phyloP scores from a whole-genome alignment of 2,797 vertebrate genomes.

The Pipistrellus pygmaeus region DNA sequence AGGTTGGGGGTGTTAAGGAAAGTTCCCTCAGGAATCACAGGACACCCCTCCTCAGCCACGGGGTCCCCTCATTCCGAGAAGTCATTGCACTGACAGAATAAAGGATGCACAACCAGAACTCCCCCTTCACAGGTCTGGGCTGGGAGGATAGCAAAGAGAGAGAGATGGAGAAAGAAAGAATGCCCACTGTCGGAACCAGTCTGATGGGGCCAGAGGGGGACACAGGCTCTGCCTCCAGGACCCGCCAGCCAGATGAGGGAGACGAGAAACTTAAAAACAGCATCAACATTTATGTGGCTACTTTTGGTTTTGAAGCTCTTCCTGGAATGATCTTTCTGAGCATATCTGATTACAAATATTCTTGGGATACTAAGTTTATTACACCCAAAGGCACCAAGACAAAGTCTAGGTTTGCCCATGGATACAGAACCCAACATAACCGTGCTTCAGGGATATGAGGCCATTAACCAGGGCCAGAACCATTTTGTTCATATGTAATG shows the following conservation, averaged over 20 bases:
- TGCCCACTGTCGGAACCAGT: not conserved
- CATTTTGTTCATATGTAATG: not conserved
- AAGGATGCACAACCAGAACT: not conserved
- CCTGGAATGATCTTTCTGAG: not conserved
- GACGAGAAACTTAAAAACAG: not conserved
- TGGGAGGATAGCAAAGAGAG: not conserved
- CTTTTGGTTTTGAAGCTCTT: not conserved
- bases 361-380: not conserved
- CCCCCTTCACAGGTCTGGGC: not conserved
- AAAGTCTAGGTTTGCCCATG: not conserved
- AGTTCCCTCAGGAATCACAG: not conserved
- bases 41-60: not conserved
- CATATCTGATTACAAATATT: not conserved
- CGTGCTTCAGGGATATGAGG: not conserved
- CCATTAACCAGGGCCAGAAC: not conserved
- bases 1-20: not conserved
- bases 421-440: not conserved
- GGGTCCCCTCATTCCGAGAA: not conserved
- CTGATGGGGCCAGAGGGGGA: not conserved
- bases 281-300: not conserved
- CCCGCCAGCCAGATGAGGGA: not conserved
- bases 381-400: not conserved
- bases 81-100: not conserved
- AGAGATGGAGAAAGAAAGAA: not conserved
- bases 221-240: not conserved